Evolutionary conservation across 30 jellyfish, hydroid and myxozoan species (phyloP).

Genomic region (Clytia hemisphaerica): DNA sequence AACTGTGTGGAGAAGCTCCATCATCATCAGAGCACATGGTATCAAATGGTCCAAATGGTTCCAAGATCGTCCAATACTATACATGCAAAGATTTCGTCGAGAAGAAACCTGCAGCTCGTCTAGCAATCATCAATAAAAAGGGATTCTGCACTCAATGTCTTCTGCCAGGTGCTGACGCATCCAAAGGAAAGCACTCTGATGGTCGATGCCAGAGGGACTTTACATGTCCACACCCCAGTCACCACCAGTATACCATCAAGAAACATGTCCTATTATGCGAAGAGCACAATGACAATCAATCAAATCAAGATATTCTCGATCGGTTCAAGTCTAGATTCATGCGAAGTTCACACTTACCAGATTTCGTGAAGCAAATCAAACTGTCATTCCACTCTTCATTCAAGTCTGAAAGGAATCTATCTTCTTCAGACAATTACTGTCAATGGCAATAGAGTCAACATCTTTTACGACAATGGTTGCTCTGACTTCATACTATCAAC

Average conservation of each 20-base stretch:
- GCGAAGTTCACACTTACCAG: not conserved
- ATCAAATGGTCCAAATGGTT: slow-evolving; percentile 7
- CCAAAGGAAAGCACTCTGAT: not conserved
- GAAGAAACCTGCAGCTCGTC: slow-evolving; percentile 3
- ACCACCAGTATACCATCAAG: too few relatives aligned
- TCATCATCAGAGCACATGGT: not conserved
- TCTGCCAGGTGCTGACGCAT: slow-evolving; percentile 1
- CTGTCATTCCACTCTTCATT: too few relatives aligned
- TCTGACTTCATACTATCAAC: not conserved
- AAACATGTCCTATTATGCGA: slow-evolving; percentile 5
- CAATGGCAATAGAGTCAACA: too few relatives aligned
- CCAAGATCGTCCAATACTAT: slow-evolving; percentile 1
- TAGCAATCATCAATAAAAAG: slow-evolving; percentile 2
- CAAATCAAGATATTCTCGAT: not conserved
- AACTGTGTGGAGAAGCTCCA: too few relatives aligned
- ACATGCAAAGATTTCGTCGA: slow-evolving; percentile 3
- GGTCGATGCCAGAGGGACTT: slow-evolving; percentile 11
- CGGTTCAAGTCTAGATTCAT: slow-evolving; percentile 8
- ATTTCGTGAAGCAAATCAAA: not conserved
- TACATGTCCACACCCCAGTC: too few relatives aligned
- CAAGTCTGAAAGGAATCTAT: slow-evolving; percentile 17
- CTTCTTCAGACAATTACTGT: slow-evolving; percentile 12
- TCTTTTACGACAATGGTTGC: not conserved
- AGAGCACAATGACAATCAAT: not conserved
- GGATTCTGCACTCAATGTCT: slow-evolving; percentile 14